Base-by-base conservation (phyloP, 2,797 vertebrate genomes). In the Cephalopachus bancanus region DNA sequence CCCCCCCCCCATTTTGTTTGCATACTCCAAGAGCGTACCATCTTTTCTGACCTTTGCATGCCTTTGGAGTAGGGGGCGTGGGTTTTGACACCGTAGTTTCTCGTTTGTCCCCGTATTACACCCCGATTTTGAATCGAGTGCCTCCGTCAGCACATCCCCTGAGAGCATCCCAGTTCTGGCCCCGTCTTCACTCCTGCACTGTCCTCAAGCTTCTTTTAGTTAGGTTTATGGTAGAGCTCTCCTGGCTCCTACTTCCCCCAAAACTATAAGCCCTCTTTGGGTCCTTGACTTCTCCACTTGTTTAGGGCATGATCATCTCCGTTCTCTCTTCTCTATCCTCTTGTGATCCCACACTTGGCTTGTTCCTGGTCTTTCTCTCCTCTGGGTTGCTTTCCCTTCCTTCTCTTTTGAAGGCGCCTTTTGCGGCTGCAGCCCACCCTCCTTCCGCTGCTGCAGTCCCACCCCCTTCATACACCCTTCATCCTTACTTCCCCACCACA, bases 381-480 rank as follows among this genome's bases (percentile, higher is more conserved):
- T 75, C 62, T 22, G 10, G 55, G 8, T 69, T 51, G 65, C 87
- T 92, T 85, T 78, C 72, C 33, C 24, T 65, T 78, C 60, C 78
- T 88, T 85, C 65, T 80, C 30, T 83, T 30, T 65, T 79, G 30
- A 67, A 94, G 91, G 60, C 71, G 62, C 62, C 44, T 78, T 71
- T 57, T 81, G 81, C 89, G 57, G 76, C 83, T 90, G 91, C 64
- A 91, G 14, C 69, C 90, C 78, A 55, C 33, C 75, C 94, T 78
- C 75, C 57, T n/a, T 57, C 65, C 12, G 49, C 69, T 85, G 44
- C 89, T 93, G 92, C 84, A 94, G 64, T 5, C 49, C 64, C 86
- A 57, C 64, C 75, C 60, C 14, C 64, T 65, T 19, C 49, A 1
- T 51, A 76, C 15, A 76, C 15, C 3, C 83, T 75, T 74, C 87